Percentiles rank a stretch among this genome's conserved stretches.
Conservation (phyloP, 2,888 invertebrate genomes). For the Diplazon laetatorius region DNA sequence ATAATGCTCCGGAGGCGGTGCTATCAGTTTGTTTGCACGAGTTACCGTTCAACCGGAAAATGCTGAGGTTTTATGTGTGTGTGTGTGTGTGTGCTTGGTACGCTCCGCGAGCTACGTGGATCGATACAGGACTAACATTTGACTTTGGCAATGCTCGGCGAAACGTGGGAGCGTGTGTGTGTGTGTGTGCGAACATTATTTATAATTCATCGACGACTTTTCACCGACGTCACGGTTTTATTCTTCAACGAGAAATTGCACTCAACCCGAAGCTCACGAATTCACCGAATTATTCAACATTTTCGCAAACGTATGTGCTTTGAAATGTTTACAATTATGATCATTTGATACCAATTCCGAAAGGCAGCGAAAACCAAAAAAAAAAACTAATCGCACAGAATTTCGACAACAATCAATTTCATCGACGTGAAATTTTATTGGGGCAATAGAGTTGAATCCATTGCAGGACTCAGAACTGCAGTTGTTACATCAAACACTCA, state of each 20-base stretch:
- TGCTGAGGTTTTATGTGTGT: background rate
- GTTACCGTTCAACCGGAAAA: background rate
- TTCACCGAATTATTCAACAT: constrained; percentile 9
- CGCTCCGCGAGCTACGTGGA: no score
- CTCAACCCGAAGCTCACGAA: background rate
- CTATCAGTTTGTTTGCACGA: constrained; percentile 13
- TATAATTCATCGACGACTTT: constrained; percentile 42
- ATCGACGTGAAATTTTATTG: no score
- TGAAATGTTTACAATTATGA: background rate
- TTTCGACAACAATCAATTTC: no score
- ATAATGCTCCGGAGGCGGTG: constrained; percentile 7
- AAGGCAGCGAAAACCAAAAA: background rate
- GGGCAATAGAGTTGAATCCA: no score
- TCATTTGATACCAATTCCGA: background rate
- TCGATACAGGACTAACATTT: no score
- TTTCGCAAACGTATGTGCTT: background rate
- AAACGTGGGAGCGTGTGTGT: no score
- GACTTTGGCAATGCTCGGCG: no score
- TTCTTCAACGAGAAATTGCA: background rate
- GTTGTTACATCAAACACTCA: no score
- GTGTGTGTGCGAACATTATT: constrained; percentile 13
- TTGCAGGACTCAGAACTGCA: no score
- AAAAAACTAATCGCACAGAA: no score
- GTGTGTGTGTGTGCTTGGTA: background rate
- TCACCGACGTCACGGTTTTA: background rate